These are phyloP conservation scores for Pseudomyrmex gracilis DNA, from an alignment of 1,140 invertebrate genomes.

Conservation along the genomic window DNA sequence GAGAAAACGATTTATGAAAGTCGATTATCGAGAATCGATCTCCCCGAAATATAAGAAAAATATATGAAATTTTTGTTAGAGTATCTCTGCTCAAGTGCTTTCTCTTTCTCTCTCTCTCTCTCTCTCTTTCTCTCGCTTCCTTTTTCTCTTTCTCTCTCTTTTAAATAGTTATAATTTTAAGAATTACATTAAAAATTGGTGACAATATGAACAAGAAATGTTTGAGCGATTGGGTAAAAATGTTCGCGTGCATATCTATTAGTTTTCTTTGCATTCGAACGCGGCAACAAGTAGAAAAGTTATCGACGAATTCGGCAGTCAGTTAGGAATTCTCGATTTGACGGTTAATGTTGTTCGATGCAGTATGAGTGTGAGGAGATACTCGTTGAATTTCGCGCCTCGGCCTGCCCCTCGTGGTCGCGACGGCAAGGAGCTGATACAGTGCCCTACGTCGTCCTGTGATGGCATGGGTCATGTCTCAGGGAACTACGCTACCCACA, in stretches of 20 bases:
- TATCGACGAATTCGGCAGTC: slow-evolving; percentile 17
- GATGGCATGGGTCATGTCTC: slow-evolving; percentile 91
- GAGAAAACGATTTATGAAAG: not conserved
- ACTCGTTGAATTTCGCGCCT: slow-evolving; percentile 84
- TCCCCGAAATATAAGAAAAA: no score
- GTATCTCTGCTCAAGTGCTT: slow-evolving; percentile 2
- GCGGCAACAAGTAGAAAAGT: slow-evolving; percentile 8
- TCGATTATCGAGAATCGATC: not conserved
- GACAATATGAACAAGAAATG: not conserved
- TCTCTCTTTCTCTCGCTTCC: no score
- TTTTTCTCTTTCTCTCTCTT: no score
- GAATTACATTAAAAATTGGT: not conserved
- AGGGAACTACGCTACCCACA: slow-evolving; percentile 91
- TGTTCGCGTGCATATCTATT: not conserved
- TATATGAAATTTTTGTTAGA: slow-evolving; percentile 4
- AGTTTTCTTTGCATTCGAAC: not conserved
- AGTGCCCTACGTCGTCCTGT: slow-evolving; percentile 91
- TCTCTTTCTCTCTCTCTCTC: no score
- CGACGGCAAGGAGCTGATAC: slow-evolving; percentile 90
- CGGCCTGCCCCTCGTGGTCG: slow-evolving; percentile 85
- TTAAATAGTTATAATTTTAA: not conserved
- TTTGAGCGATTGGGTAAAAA: not conserved
- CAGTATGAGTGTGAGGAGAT: slow-evolving; percentile 84
- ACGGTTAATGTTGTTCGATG: slow-evolving; percentile 80
- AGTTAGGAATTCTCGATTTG: slow-evolving; percentile 49